Percentiles rank a stretch among this genome's conserved stretches.
Conservation (phyloP, 2,888 invertebrate species). For the Omphaloscelis lunosa region DNA sequence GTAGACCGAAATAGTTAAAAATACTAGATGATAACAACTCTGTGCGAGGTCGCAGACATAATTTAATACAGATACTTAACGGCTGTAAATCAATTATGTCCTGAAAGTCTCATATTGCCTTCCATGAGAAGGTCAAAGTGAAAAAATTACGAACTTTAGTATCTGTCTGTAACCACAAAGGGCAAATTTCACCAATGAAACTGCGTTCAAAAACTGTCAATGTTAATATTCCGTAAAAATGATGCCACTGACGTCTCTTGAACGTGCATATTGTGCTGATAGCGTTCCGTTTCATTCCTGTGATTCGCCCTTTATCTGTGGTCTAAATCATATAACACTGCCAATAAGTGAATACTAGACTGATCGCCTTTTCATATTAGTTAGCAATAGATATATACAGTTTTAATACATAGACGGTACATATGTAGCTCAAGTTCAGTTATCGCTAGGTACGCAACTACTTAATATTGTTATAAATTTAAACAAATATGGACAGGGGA, state of each 20-base stretch:
- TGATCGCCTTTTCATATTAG: slow-evolving; percentile 70
- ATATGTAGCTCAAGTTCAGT: slow-evolving; percentile 55
- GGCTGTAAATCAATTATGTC: background rate
- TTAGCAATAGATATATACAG: slow-evolving; percentile 66
- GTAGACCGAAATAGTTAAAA: background rate
- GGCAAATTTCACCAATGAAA: background rate
- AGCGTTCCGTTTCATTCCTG: background rate
- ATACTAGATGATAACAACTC: slow-evolving; percentile 23
- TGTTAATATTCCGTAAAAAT: background rate
- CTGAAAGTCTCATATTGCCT: background rate
- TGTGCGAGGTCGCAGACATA: background rate
- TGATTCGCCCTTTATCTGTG: background rate
- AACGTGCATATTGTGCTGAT: background rate
- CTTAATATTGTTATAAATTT: slow-evolving; percentile 45
- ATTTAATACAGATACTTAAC: background rate
- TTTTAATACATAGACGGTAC: slow-evolving; percentile 43
- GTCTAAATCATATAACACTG: slow-evolving; percentile 68
- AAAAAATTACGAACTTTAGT: background rate
- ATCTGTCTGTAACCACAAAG: background rate
- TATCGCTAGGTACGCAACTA: slow-evolving; percentile 51
- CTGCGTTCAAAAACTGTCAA: background rate
- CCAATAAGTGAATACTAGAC: slow-evolving; percentile 75
- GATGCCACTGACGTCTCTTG: background rate
- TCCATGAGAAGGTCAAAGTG: background rate
- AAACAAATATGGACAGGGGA: slow-evolving; percentile 1